Evolutionary conservation across 92 coral and sea anemone genomes (phyloP).

Genomic region (Meandrina meandrites): DNA sequence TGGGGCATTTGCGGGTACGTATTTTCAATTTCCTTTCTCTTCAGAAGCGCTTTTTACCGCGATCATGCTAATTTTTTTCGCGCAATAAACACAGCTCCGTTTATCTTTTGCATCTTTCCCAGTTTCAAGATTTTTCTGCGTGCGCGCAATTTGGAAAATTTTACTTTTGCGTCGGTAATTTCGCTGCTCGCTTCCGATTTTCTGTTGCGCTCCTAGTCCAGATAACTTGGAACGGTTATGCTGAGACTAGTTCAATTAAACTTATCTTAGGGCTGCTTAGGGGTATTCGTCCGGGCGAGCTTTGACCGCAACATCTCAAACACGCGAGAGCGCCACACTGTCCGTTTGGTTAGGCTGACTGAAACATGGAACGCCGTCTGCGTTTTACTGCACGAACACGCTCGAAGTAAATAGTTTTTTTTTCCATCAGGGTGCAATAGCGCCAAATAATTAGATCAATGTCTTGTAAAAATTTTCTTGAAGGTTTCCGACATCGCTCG

Average conservation of each 20-base stretch:
- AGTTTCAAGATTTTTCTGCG: not conserved
- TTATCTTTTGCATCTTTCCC: not conserved
- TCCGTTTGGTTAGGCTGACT: not conserved
- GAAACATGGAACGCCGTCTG: not conserved
- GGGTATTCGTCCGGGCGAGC: not conserved
- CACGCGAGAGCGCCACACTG: not conserved
- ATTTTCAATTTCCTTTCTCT: not conserved
- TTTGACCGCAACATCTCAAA: not conserved
- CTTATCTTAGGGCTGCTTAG: no score
- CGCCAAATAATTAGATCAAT: not conserved
- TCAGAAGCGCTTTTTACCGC: not conserved
- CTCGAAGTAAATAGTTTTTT: not conserved
- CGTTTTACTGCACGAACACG: not conserved
- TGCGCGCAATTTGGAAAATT: not conserved
- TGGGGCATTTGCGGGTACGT: constrained; percentile 96
- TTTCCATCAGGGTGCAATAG: not conserved
- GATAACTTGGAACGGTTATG: no score
- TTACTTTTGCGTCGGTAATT: not conserved
- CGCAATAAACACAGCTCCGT: not conserved
- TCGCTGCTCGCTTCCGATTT: not conserved
- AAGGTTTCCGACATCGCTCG: not conserved
- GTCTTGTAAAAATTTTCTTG: not conserved
- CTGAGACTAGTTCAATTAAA: not conserved
- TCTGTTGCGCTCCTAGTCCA: not conserved
- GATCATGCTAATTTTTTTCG: not conserved